Conservation (phyloP, 2,888 invertebrate genomes). For the Coelogynopora nodosa region DNA sequence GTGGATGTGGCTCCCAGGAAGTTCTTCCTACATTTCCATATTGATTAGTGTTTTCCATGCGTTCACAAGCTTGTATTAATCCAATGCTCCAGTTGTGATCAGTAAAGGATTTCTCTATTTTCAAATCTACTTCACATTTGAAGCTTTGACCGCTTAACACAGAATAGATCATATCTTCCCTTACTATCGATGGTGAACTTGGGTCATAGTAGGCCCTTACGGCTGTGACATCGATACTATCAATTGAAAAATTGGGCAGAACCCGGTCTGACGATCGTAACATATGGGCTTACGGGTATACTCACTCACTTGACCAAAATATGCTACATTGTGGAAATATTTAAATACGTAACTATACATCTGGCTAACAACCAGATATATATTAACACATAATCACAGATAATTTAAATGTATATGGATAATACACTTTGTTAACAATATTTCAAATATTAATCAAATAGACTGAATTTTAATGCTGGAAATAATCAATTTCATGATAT, state of each 20-base stretch:
- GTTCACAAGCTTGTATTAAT: background rate
- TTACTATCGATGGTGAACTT: conserved; percentile 35
- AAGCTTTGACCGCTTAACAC: conserved; percentile 46
- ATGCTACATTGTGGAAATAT: too few relatives aligned
- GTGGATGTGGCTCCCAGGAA: background rate
- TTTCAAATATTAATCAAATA: too few relatives aligned
- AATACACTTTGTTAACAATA: too few relatives aligned
- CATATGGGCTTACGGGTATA: too few relatives aligned
- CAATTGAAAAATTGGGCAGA: conserved; percentile 35
- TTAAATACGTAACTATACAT: too few relatives aligned
- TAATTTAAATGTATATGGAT: too few relatives aligned
- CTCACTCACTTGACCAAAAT: too few relatives aligned
- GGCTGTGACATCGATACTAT: conserved; percentile 41
- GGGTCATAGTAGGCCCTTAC: conserved; percentile 44
- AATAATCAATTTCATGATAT: too few relatives aligned
- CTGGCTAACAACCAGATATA: too few relatives aligned
- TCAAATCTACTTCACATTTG: conserved; percentile 35
- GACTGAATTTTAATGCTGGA: too few relatives aligned
- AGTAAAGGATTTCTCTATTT: conserved; percentile 36
- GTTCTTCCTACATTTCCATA: background rate
- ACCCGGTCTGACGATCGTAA: too few relatives aligned
- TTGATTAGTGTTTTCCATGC: background rate
- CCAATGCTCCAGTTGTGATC: background rate
- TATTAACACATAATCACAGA: too few relatives aligned
- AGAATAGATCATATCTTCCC: conserved; percentile 35